Base-by-base conservation (phyloP, 2,888 invertebrate species). In the Melikaiella ostensackeni region DNA sequence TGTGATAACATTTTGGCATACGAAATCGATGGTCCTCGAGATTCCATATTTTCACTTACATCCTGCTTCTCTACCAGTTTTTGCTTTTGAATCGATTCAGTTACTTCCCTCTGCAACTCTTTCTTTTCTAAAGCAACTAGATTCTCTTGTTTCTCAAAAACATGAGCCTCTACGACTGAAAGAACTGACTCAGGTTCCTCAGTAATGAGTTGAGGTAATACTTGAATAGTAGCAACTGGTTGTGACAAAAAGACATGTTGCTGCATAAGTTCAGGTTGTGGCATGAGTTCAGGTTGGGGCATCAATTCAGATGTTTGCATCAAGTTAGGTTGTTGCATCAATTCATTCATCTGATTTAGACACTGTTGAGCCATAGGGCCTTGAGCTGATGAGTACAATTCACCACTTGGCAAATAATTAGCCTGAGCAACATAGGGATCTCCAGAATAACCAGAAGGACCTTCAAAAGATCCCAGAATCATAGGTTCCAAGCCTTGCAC, bases 1-100 rank as follows among this genome's bases (percentile, higher is more conserved):
- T 95, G 94, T 59, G 95, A 94, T 85, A 96, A 92, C 87, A 95
- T 95, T 91, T 95, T 94, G 3, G 95, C 96, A 88, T 96, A 96
- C 0, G 96, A 95, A 85, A 95, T 93, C 81, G 84, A 83, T 6
- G 85, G 75, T 50, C 84, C 87, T 30, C 84, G 84, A 8, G 62
- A 78, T 24, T 88, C 84, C 5, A 35, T 1, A 21, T 9, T 33
- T 42, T 81, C 82, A 27, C 38, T 35, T 61, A 74, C 70, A 66
- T 74, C 70, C 33, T 70, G 50, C n/a, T 35, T 63, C 21, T 21
- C 62, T 63, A 59, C 5, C 35, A 74, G n/a, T 46, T 13, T 7
- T 7, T 46, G 27, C 9, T 42, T n/a, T 35, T 42, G 11, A n/a
- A 24, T 9, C 30, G n/a, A 42, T 21, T 59, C 50, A 19, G 38